Conservation (phyloP, 2,888 invertebrate genomes). For the Lasiommata megera region DNA sequence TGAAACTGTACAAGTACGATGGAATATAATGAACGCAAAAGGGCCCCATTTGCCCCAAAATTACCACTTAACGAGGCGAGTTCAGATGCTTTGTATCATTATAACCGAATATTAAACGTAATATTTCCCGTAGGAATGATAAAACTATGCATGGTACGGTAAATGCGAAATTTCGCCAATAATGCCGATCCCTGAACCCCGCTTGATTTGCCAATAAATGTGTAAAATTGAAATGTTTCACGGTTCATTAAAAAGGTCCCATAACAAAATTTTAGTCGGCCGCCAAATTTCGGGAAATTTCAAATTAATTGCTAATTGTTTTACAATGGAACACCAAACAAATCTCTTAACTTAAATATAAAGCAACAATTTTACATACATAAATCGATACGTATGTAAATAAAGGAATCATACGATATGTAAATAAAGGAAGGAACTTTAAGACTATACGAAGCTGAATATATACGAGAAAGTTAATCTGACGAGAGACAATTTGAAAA, state of each 20-base stretch:
- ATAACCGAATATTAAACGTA: slow-evolving; percentile 57
- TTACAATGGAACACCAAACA: not conserved
- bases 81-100: slow-evolving; percentile 62
- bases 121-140: slow-evolving; percentile 59
- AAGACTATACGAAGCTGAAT: not conserved
- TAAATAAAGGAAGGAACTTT: no score
- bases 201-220: slow-evolving; percentile 64
- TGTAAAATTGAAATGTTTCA: slow-evolving; percentile 64
- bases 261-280: slow-evolving; percentile 35
- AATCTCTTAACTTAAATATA: not conserved
- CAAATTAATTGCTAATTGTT: slow-evolving; percentile 7
- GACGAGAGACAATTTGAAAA: slow-evolving; percentile 50
- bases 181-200: slow-evolving; percentile 48
- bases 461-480: slow-evolving; percentile 33
- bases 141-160: slow-evolving; percentile 54
- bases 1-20: not conserved
- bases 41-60: slow-evolving; percentile 25
- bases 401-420: no score
- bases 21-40: slow-evolving; percentile 24
- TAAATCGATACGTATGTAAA: no score
- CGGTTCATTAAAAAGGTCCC: slow-evolving; percentile 58
- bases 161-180: slow-evolving; percentile 59
- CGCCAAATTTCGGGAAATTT: slow-evolving; percentile 7
- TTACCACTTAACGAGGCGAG: slow-evolving; percentile 51
- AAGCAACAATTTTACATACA: no score